Conservation (phyloP, 1,140 invertebrate genomes). For the Cherax destructor region DNA sequence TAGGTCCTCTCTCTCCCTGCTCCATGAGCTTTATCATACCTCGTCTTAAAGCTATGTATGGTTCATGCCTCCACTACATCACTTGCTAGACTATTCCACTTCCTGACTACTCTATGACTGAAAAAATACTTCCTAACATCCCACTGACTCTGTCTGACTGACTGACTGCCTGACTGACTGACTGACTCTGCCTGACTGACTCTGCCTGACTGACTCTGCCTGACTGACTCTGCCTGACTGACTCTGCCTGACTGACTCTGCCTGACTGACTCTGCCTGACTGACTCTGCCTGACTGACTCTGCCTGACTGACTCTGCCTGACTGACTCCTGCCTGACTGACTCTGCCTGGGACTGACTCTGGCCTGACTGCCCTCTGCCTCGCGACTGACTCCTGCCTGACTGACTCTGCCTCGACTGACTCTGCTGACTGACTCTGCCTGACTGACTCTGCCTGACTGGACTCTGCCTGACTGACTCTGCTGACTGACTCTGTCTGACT, state of each 20-base stretch:
- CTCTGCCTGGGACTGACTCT: neutral
- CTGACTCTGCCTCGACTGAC: neutral
- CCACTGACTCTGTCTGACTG: neutral
- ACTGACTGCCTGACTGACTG: neutral
- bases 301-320: neutral
- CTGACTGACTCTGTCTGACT: neutral
- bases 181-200: neutral
- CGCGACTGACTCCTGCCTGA: neutral
- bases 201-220: neutral
- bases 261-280: neutral
- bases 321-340: neutral
- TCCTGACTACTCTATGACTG: neutral
- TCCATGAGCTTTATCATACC: too few species aligned
- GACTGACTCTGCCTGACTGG: neutral
- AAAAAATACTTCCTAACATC: neutral
- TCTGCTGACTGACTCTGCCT: slow-evolving; percentile 3
- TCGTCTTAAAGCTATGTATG: too few species aligned
- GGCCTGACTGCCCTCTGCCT: neutral
- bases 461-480: neutral
- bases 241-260: neutral
- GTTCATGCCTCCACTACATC: too few species aligned
- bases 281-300: neutral
- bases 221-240: neutral
- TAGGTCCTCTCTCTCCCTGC: too few species aligned
- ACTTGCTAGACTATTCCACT: too few species aligned